Conservation (phyloP, 2,888 invertebrate species). For the Polylopha cassiicola region DNA sequence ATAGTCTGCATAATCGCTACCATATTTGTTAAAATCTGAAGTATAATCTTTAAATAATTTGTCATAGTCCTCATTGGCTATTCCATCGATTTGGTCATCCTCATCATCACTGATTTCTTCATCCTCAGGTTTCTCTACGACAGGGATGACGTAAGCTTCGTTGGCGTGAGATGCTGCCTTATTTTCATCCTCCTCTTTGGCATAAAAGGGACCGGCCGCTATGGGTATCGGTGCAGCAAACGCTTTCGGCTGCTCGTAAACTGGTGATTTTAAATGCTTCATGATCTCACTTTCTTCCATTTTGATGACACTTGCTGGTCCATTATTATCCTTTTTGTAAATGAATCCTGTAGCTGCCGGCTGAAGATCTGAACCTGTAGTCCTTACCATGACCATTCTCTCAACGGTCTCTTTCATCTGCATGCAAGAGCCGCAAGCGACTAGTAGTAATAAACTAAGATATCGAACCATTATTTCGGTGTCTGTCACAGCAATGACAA, state of each 20-base stretch:
- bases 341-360: slow-evolving; percentile 78
- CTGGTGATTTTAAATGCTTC: slow-evolving; percentile 51
- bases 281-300: slow-evolving; percentile 66
- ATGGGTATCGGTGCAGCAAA: slow-evolving; percentile 50
- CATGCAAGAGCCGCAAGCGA: slow-evolving; percentile 49
- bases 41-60: slow-evolving; percentile 51
- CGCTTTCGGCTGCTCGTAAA: slow-evolving; percentile 53
- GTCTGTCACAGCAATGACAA: slow-evolving; percentile 54
- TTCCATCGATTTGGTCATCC: slow-evolving; percentile 44
- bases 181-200: slow-evolving; percentile 43
- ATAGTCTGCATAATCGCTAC: slow-evolving; percentile 56
- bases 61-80: slow-evolving; percentile 54
- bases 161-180: slow-evolving; percentile 47
- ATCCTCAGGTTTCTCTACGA: slow-evolving; percentile 51
- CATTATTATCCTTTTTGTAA: slow-evolving; percentile 68
- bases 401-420: slow-evolving; percentile 70
- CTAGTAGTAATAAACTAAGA: slow-evolving; percentile 43
- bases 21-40: slow-evolving; percentile 50
- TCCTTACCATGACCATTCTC: slow-evolving; percentile 75
- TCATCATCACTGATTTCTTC: slow-evolving; percentile 28
- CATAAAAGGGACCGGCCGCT: slow-evolving; percentile 46
- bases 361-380: slow-evolving; percentile 76
- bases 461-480: slow-evolving; percentile 55
- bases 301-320: slow-evolving; percentile 65
- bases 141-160: slow-evolving; percentile 53